Conservation (phyloP, 2,113 vertebrate species). For the Sorex araneus region DNA sequence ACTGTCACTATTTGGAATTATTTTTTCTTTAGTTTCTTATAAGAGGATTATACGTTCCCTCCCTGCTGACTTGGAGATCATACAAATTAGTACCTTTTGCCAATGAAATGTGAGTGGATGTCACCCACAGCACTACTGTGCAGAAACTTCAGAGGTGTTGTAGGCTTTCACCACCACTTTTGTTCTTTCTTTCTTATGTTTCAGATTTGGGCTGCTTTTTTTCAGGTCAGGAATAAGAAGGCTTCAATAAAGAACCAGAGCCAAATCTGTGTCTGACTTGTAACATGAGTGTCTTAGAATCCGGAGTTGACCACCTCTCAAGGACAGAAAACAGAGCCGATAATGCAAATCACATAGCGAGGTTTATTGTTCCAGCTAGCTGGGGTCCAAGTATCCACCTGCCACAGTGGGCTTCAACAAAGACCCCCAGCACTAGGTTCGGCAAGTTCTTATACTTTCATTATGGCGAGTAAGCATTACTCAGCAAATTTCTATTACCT, state of each 20-base stretch:
- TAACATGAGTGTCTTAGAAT: neutral
- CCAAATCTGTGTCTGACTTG: neutral
- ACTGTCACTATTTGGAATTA: neutral
- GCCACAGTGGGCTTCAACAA: too few species aligned
- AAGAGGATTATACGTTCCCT: neutral
- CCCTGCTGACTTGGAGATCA: slow-evolving; percentile 1
- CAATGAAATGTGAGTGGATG: neutral
- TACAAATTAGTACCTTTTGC: slow-evolving; percentile 11
- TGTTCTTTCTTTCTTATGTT: neutral
- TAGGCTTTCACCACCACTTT: neutral
- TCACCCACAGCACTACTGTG: neutral
- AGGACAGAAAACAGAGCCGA: too few species aligned
- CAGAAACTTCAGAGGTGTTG: neutral
- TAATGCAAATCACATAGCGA: too few species aligned
- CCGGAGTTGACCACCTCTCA: too few species aligned
- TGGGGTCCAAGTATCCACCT: too few species aligned
- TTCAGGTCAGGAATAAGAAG: neutral
- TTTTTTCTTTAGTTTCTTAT: neutral
- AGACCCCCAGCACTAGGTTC: too few species aligned
- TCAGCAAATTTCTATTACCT: too few species aligned
- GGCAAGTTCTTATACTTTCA: too few species aligned
- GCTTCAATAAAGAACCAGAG: neutral
- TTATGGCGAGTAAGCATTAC: too few species aligned
- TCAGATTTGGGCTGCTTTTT: neutral
- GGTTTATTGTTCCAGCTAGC: too few species aligned